Conservation (phyloP, 2,113 vertebrate species). For the Dromiciops gliroides region DNA sequence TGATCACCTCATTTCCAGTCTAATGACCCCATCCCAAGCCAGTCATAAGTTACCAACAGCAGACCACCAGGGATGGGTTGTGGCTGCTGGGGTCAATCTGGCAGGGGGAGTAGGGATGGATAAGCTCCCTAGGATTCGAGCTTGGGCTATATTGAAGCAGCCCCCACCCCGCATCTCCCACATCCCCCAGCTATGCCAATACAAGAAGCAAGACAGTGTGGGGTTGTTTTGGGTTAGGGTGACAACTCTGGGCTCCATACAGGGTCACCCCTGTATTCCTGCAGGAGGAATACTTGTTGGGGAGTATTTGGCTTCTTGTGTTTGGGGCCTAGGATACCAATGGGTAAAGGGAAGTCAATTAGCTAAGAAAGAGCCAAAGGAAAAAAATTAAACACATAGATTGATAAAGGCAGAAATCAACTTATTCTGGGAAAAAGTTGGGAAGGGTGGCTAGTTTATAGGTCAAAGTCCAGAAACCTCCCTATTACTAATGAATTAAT, state of each 20-base stretch:
- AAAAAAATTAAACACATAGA: background rate
- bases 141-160: background rate
- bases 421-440: background rate
- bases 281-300: background rate
- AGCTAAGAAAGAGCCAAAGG: background rate
- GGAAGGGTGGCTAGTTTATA: background rate
- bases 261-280: background rate
- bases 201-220: background rate
- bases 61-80: background rate
- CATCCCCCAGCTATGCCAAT: rapidly evolving
- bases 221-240: background rate
- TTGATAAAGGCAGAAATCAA: background rate
- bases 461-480: background rate
- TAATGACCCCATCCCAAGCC: background rate
- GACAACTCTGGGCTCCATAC: background rate
- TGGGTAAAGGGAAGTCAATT: background rate
- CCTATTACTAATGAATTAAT: background rate
- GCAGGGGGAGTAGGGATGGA: background rate
- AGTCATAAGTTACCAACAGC: background rate
- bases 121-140: background rate
- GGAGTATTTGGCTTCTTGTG: background rate
- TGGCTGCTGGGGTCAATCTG: background rate
- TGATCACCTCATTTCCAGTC: background rate
- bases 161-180: too few species aligned
- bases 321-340: background rate